Conservation (phyloP, 2,888 invertebrate species). For the Thymelicus acteon region DNA sequence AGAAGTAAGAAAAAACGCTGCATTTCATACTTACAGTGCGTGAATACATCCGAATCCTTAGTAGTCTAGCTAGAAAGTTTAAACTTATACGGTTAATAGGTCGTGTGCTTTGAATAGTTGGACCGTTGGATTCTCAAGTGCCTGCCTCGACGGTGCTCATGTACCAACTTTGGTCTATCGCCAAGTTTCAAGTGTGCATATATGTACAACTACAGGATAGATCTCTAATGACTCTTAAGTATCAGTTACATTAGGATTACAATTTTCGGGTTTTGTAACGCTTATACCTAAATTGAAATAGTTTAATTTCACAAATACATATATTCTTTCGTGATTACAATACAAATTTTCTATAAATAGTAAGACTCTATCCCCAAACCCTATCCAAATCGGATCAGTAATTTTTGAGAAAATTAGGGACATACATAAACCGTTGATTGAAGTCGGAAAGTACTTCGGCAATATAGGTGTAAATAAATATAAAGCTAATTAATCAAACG, state of each 20-base stretch:
- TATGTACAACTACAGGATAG: constrained; percentile 12
- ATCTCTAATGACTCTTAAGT: constrained; percentile 7
- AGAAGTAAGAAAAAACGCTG: neutral
- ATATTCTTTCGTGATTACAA: too few species aligned
- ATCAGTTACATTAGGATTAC: constrained; percentile 2
- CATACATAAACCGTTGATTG: too few species aligned
- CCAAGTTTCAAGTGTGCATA: constrained; percentile 16
- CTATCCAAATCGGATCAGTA: too few species aligned
- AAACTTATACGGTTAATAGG: constrained; percentile 36
- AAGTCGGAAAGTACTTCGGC: neutral
- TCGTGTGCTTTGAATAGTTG: constrained; percentile 34
- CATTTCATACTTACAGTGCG: constrained; percentile 12
- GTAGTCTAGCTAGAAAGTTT: constrained; percentile 28
- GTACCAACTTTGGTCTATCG: constrained; percentile 25
- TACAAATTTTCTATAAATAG: too few species aligned
- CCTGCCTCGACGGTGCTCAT: constrained; percentile 9
- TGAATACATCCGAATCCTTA: constrained; percentile 23
- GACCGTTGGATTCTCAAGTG: constrained; percentile 25
- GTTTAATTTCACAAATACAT: too few species aligned
- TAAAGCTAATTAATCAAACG: neutral
- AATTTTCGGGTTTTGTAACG: neutral
- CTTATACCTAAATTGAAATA: neutral
- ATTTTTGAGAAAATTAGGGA: too few species aligned
- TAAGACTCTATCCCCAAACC: too few species aligned
- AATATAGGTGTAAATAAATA: too few species aligned